phyloP scores from a whole-genome alignment of 2,888 invertebrate genomes.

The Strigamia transsilvanica region DNA sequence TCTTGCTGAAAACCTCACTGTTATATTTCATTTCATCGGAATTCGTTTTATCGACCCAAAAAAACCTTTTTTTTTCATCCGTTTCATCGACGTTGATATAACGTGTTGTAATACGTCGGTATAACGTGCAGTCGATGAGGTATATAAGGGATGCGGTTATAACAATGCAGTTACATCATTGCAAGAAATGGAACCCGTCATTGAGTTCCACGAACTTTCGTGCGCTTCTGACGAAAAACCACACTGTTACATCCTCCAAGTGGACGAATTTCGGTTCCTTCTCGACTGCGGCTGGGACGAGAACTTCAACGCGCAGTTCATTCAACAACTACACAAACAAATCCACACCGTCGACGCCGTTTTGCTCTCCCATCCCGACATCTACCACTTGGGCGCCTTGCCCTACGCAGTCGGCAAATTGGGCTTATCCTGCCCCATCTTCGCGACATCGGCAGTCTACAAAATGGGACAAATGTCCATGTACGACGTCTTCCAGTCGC shows the following conservation, averaged over 20 bases:
- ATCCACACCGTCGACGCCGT: conserved; percentile 94
- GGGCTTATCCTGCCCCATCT: conserved; percentile 94
- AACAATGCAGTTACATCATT: not conserved
- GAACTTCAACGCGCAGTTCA: conserved; percentile 86
- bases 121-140: too few relatives aligned
- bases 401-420: conserved; percentile 96
- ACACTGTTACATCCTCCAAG: conserved; percentile 95
- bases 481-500: conserved; percentile 92
- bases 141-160: too few relatives aligned
- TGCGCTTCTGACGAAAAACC: conserved; percentile 96
- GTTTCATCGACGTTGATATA: too few relatives aligned
- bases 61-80: too few relatives aligned
- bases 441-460: conserved; percentile 96
- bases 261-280: conserved; percentile 94
- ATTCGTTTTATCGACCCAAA: too few relatives aligned
- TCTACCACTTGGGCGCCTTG: conserved; percentile 91
- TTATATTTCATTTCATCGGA: too few relatives aligned
- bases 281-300: conserved; percentile 99
- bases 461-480: conserved; percentile 99
- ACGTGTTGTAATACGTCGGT: too few relatives aligned
- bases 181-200: conserved; percentile 91
- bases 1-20: too few relatives aligned
- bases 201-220: conserved; percentile 93
- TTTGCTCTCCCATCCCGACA: conserved; percentile 92
- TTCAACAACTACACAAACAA: conserved; percentile 88